Percentiles rank a stretch among this genome's conserved stretches.
These are phyloP conservation scores for Sylvicapra grimmia DNA, from an alignment of 2,113 vertebrate species.

Conservation along the genomic window DNA sequence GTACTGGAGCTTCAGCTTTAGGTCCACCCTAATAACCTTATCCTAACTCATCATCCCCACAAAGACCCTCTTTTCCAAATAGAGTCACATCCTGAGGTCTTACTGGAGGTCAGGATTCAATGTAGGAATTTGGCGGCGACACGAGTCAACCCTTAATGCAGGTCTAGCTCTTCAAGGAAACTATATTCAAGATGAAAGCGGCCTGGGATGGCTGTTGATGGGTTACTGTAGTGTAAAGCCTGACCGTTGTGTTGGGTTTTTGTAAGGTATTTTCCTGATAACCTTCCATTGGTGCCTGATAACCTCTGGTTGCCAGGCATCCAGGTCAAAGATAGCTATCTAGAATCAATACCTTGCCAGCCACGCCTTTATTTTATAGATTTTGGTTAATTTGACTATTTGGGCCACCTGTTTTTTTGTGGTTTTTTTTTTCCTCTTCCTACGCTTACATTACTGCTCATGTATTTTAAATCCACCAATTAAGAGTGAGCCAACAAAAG, in stretches of 20 bases:
- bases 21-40: neutral
- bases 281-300: neutral
- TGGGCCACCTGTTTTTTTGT: neutral
- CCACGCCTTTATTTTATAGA: neutral
- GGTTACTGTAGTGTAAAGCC: too few relatives aligned
- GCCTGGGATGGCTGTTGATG: neutral
- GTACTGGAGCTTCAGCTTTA: too few relatives aligned
- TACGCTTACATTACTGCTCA: fast-evolving
- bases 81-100: neutral
- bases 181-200: neutral
- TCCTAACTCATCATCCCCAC: neutral
- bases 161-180: neutral
- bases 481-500: neutral
- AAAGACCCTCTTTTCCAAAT: neutral
- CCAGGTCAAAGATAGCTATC: neutral
- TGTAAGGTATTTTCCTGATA: neutral
- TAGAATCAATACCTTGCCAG: neutral
- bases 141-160: neutral
- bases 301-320: neutral
- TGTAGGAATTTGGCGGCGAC: fast-evolving
- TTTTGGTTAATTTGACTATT: neutral
- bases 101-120: neutral
- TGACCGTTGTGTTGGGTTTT: neutral
- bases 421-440: fast-evolving
- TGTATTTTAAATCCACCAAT: neutral